Percentiles rank a stretch among this genome's conserved stretches.
Conservation (phyloP, 2,113 vertebrate species). For the Telmatochromis bifrenatus region DNA sequence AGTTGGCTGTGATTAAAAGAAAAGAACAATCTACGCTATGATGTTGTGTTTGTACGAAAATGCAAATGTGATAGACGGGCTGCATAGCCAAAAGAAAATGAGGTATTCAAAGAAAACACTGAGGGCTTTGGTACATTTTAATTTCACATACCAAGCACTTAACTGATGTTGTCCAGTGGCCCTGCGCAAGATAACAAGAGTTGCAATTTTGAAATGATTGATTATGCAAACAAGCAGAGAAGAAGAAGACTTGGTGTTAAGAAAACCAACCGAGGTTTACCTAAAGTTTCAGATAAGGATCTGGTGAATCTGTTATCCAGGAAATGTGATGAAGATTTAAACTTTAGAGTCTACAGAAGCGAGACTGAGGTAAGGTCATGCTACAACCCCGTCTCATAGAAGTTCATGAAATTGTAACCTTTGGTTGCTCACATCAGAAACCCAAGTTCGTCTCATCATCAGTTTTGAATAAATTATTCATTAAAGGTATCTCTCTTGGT, state of each 20-base stretch:
- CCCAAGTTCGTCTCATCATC: neutral
- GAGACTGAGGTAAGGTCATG: neutral
- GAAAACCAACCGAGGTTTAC: neutral
- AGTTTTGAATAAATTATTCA: neutral
- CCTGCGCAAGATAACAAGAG: neutral
- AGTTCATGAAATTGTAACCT: neutral
- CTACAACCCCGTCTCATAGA: neutral
- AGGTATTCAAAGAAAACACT: neutral
- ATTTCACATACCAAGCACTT: neutral
- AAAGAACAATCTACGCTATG: neutral
- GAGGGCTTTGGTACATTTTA: neutral
- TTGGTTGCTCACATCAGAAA: neutral
- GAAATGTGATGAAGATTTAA: neutral
- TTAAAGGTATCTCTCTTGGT: neutral
- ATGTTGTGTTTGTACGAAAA: neutral
- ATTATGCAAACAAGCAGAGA: neutral
- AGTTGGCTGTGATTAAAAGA: conserved; percentile 1
- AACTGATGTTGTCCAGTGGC: neutral
- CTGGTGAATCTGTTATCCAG: neutral
- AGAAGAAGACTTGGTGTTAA: neutral
- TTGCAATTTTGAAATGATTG: neutral
- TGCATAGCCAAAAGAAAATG: neutral
- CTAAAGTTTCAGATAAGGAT: neutral
- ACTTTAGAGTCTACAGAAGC: neutral
- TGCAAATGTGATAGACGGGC: neutral